Evolutionary conservation across 2,113 vertebrate genomes (phyloP), one percentile per base, ranked within the genome.

Genomic region (Murina feae): DNA sequence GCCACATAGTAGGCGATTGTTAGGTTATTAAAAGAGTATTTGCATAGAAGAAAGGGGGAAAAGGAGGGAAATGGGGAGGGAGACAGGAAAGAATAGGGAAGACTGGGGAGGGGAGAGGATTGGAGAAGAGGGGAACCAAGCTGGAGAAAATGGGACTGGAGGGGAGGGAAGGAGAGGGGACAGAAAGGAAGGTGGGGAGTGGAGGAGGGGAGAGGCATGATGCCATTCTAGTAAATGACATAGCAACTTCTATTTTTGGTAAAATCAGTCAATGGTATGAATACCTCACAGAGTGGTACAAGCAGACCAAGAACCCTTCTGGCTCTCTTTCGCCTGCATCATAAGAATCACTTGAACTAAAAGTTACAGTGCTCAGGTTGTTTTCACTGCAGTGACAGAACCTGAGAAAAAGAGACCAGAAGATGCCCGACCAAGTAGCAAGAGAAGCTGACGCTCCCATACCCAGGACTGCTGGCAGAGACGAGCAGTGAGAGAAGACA

Each of bases 181-280:
- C 6, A 9, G 6, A 13, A 9, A 18, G 13, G n/a, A 1, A 9
- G 20, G 5, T 14, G 13, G 20, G 4, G 9, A 44, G 4, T 0
- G 13, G 13, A 42, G 28, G 11, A 8, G 21, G 39, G 39, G 21
- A 37, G 53, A 86, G 2, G 25, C 23, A 4, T n/a, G 35, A 42
- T 53, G 32, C 35, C 28, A 13, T 44, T 79, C 37, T 20, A 58
- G 37, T 71, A 84, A 94, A 51, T 58, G 44, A n/a, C 92, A 47
- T 32, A 58, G 68, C 9, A 68, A 79, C 75, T 79, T 90, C 63
- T 82, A 21, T 75, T 44, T 92, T 47, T 42, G 25, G 25, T 65
- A 60, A 72, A 89, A 80, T 9, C 25, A 23, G 71, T 25, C 47
- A 32, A 11, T 30, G 32, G 42, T 80, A 6, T 49, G 69, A 76